Conservation (phyloP, 1,140 invertebrate genomes). For the Penaeus vannamei region DNA sequence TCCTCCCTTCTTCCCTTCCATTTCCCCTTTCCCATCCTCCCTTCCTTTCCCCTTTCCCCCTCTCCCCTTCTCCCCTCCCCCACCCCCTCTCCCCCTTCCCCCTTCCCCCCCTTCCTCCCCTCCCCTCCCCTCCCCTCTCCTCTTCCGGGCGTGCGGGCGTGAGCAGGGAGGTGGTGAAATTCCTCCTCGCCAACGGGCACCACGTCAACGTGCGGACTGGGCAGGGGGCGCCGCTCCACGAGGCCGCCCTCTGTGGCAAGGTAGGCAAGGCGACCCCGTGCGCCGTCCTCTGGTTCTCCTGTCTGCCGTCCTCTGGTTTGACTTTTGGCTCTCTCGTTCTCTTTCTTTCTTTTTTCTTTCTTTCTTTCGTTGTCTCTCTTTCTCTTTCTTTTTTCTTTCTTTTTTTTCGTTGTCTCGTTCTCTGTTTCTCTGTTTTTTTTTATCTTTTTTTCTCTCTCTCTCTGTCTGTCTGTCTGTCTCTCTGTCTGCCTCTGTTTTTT, state of each 20-base stretch:
- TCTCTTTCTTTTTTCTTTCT: too few species aligned
- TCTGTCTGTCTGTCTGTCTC: too few species aligned
- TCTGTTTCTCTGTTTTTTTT: too few species aligned
- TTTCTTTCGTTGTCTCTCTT: too few species aligned
- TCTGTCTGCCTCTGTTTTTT: too few species aligned
- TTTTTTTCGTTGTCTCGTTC: too few species aligned
- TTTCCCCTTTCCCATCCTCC: not conserved
- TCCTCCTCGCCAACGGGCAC: constrained; percentile 87
- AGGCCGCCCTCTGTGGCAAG: constrained; percentile 95
- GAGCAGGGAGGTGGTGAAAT: constrained; percentile 85
- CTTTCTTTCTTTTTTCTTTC: too few species aligned
- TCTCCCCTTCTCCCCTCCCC: not conserved
- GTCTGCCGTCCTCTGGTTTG: too few species aligned
- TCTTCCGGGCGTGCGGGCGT: constrained; percentile 29
- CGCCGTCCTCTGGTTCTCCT: too few species aligned
- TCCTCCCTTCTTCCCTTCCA: not conserved
- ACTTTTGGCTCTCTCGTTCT: too few species aligned
- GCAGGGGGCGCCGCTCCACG: constrained; percentile 93
- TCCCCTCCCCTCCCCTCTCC: not conserved
- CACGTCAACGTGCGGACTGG: constrained; percentile 90
- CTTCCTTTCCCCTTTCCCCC: too few species aligned
- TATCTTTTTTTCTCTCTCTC: too few species aligned
- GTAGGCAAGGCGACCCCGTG: constrained; percentile 68
- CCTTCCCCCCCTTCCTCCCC: not conserved
- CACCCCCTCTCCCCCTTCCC: not conserved